These are phyloP conservation scores for Rhopilema esculentum DNA, from an alignment of 30 jellyfish, hydroid and myxozoan genomes.

Conservation along the genomic window DNA sequence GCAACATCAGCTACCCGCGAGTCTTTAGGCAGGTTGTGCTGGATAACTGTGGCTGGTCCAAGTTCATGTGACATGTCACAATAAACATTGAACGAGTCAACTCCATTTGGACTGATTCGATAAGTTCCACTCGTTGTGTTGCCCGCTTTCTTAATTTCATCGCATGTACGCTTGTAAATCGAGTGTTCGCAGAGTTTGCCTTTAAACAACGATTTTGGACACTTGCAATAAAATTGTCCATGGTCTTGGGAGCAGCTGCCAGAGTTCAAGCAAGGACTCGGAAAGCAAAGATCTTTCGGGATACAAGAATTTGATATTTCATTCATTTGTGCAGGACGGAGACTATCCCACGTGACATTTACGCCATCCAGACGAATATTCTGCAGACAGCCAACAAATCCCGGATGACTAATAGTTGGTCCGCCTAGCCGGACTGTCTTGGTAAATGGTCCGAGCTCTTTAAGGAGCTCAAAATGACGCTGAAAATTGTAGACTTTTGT, in stretches of 20 bases:
- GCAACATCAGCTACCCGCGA: constrained; percentile 60
- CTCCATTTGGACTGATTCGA: constrained; percentile 77
- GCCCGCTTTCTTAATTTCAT: constrained; percentile 76
- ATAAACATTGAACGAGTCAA: constrained; percentile 71
- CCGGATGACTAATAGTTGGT: constrained; percentile 79
- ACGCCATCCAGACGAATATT: constrained; percentile 57
- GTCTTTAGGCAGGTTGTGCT: constrained; percentile 55
- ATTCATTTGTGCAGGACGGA: constrained; percentile 28
- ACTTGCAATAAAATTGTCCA: constrained; percentile 69
- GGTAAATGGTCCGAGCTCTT: constrained; percentile 71
- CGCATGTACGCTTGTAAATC: constrained; percentile 73
- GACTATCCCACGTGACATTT: constrained; percentile 38
- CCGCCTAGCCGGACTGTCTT: constrained; percentile 81
- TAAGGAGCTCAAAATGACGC: constrained; percentile 62
- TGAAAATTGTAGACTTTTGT: constrained; percentile 43
- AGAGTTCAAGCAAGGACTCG: constrained; percentile 85
- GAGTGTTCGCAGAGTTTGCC: constrained; percentile 72
- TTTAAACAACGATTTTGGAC: constrained; percentile 60
- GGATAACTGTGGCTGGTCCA: constrained; percentile 87
- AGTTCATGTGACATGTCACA: constrained; percentile 77
- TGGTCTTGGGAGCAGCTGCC: constrained; percentile 83
- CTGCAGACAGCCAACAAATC: constrained; percentile 85
- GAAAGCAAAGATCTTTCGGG: constrained; percentile 85
- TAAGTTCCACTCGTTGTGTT: constrained; percentile 56
- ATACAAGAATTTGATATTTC: constrained; percentile 69